These are phyloP conservation scores for Probaryconus sp. DNA, from an alignment of 1,140 invertebrate genomes.

Conservation along the genomic window DNA sequence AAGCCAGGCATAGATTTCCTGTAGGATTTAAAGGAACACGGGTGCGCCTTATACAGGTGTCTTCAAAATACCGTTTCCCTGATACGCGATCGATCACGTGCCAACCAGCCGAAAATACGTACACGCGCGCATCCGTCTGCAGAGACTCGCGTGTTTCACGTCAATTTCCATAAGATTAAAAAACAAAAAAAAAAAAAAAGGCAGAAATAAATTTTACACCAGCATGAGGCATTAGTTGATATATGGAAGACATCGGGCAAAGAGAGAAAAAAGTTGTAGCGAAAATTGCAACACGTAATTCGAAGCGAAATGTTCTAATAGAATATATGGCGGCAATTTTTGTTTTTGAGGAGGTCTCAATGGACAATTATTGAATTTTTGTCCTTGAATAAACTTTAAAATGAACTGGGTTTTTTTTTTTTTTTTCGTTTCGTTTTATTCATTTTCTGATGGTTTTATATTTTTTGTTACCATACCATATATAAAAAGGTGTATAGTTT, in stretches of 20 bases:
- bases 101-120: constrained; percentile 35
- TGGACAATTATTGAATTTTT: too few relatives aligned
- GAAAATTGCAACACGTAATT: too few relatives aligned
- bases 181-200: background rate
- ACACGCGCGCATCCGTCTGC: constrained; percentile 24
- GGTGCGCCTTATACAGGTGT: constrained; percentile 28
- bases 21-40: constrained; percentile 23
- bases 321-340: too few relatives aligned
- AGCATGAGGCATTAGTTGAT: constrained; percentile 3
- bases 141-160: constrained; percentile 26
- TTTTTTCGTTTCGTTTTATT: too few relatives aligned
- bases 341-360: too few relatives aligned
- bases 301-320: too few relatives aligned
- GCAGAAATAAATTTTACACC: background rate
- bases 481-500: too few relatives aligned
- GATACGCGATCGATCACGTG: constrained; percentile 50
- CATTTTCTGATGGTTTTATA: too few relatives aligned
- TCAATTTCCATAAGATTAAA: constrained; percentile 21
- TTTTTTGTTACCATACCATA: too few relatives aligned
- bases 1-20: background rate
- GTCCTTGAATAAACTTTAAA: too few relatives aligned
- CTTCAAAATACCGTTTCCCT: constrained; percentile 19
- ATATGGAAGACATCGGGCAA: background rate
- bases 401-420: too few relatives aligned
- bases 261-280: too few relatives aligned